Conservation (phyloP, 2,888 invertebrate species). For the Acronicta leporina region DNA sequence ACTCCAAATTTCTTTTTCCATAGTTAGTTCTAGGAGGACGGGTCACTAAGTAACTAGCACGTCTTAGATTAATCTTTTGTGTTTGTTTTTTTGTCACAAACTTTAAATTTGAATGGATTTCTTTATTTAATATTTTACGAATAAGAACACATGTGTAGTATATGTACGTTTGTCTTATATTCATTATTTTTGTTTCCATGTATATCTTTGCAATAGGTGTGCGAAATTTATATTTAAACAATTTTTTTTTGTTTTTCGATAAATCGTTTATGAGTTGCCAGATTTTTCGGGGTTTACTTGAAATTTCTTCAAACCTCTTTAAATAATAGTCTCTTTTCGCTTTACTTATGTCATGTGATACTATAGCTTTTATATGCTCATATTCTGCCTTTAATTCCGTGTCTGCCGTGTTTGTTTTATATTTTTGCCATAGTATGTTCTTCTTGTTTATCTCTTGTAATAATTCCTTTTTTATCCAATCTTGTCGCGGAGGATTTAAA, state of each 20-base stretch:
- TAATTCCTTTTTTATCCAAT: slow-evolving; percentile 1
- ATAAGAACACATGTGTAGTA: too few relatives aligned
- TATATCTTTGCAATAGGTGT: too few relatives aligned
- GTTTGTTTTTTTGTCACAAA: too few relatives aligned
- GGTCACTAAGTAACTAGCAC: too few relatives aligned
- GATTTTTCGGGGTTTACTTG: slow-evolving; percentile 11
- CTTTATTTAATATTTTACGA: too few relatives aligned
- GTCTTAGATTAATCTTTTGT: too few relatives aligned
- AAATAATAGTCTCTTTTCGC: slow-evolving; percentile 1
- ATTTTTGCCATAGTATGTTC: slow-evolving; percentile 1
- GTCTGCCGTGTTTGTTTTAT: background rate
- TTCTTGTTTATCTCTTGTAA: background rate
- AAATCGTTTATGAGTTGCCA: slow-evolving; percentile 12
- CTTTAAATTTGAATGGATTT: too few relatives aligned
- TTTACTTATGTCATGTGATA: background rate
- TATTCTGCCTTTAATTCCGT: background rate
- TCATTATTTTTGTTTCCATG: too few relatives aligned
- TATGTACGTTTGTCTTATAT: too few relatives aligned
- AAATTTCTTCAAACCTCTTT: slow-evolving; percentile 6
- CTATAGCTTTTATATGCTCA: slow-evolving; percentile 1
- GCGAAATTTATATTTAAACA: too few relatives aligned
- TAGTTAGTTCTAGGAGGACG: too few relatives aligned
- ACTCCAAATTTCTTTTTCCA: too few relatives aligned
- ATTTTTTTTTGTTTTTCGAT: slow-evolving; percentile 5
- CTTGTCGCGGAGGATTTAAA: slow-evolving; percentile 1